These are phyloP conservation scores for Rhyacichthys aspro DNA, from an alignment of 2,797 vertebrate species.

Conservation along the genomic window DNA sequence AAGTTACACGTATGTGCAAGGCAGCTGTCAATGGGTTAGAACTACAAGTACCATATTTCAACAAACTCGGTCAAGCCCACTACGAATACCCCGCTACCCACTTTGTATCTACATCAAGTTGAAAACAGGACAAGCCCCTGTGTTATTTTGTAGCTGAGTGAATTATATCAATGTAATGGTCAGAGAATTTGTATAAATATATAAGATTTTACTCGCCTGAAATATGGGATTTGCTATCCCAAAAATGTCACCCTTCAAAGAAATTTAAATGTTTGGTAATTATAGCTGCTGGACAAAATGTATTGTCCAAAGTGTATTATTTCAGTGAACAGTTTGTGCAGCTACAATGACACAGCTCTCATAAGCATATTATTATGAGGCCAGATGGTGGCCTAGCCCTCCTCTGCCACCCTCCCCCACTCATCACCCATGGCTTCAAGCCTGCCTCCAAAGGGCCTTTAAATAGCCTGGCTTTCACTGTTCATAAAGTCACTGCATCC, in stretches of 20 bases:
- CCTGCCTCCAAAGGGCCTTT: slow-evolving; percentile 40
- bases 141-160: too few species aligned
- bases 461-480: slow-evolving; percentile 40
- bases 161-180: too few species aligned
- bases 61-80: slow-evolving; percentile 13
- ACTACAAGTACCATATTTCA: slow-evolving; percentile 55
- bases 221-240: too few species aligned
- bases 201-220: too few species aligned
- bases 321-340: slow-evolving; percentile 12
- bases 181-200: too few species aligned
- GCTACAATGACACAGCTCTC: slow-evolving; percentile 38
- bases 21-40: not conserved
- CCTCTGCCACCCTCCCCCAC: slow-evolving; percentile 61
- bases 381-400: slow-evolving; percentile 68
- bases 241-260: not conserved
- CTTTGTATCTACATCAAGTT: slow-evolving; percentile 20
- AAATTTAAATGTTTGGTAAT: not conserved
- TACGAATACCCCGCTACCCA: slow-evolving; percentile 12
- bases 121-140: slow-evolving; percentile 10
- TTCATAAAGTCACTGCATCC: slow-evolving; percentile 5
- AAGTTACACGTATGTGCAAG: fast-evolving
- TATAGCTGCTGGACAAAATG: not conserved
- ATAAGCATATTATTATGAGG: slow-evolving; percentile 65
- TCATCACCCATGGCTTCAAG: slow-evolving; percentile 43
- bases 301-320: slow-evolving; percentile 3